phyloP scores from a whole-genome alignment of 2,888 invertebrate species.

The Torymus tubicola region DNA sequence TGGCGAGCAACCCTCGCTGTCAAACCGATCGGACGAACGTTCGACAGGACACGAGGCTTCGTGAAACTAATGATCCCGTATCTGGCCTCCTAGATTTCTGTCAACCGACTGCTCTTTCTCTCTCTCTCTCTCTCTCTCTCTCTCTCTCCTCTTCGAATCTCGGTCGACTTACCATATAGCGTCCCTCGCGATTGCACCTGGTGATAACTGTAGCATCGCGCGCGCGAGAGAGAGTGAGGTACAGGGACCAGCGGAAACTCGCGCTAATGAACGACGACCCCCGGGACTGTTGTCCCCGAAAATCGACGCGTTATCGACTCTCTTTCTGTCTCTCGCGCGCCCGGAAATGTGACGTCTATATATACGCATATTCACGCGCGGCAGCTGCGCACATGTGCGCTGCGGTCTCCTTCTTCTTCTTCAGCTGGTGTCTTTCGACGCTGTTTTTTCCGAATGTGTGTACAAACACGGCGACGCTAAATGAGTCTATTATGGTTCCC shows the following conservation, averaged over 20 bases:
- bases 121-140: constrained; percentile 33
- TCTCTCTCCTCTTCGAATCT: constrained; percentile 47
- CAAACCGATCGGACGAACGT: no score
- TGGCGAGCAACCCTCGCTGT: no score
- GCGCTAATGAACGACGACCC: no score
- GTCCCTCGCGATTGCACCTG: constrained; percentile 34
- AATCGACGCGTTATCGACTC: no score
- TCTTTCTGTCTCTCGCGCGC: no score
- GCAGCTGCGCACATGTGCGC: background rate
- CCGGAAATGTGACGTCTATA: no score
- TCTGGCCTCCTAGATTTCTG: constrained; percentile 46
- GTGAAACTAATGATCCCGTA: constrained; percentile 65
- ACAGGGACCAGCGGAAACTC: no score
- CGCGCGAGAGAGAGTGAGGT: no score
- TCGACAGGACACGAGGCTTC: background rate
- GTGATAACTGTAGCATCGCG: constrained; percentile 12
- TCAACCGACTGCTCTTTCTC: background rate
- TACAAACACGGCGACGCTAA: background rate
- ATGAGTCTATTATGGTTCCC: no score
- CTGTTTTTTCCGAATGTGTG: background rate
- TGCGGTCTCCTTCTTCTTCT: no score
- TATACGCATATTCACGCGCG: background rate
- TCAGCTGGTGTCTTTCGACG: no score
- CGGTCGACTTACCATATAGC: background rate
- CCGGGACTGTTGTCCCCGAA: no score